A percentile compares a stretch with the other conserved stretches of the same genome.
These are phyloP conservation scores for Peromyscus aztecus DNA, from an alignment of 2,797 vertebrate species.

Conservation along the genomic window DNA sequence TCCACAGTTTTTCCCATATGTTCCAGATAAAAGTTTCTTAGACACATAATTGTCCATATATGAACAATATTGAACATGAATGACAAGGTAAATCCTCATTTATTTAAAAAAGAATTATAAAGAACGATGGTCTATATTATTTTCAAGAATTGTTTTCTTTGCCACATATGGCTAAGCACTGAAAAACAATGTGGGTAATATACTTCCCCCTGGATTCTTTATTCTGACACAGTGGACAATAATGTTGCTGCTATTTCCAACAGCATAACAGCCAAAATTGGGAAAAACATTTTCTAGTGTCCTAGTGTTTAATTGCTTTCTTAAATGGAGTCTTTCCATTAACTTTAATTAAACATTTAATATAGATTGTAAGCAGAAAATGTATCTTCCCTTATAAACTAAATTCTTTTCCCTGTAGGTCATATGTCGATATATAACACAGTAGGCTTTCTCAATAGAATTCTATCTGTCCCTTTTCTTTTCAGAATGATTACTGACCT, in stretches of 20 bases:
- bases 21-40: background rate
- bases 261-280: background rate
- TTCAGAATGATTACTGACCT: conserved; percentile 69
- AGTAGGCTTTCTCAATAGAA: conserved; percentile 17
- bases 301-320: conserved; percentile 68
- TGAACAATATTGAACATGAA: background rate
- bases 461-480: conserved; percentile 39
- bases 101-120: background rate
- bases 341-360: conserved; percentile 76
- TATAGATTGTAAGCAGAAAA: conserved; percentile 32
- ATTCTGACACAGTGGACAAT: background rate
- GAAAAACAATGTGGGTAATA: background rate
- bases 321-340: conserved; percentile 52
- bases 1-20: conserved; percentile 1
- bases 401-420: conserved; percentile 51
- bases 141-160: background rate
- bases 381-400: conserved; percentile 60
- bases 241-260: conserved; percentile 32
- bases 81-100: background rate
- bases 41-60: background rate
- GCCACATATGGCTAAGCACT: background rate
- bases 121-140: background rate
- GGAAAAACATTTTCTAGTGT: background rate
- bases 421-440: background rate
- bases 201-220: background rate